Base-by-base conservation (phyloP, 2,113 vertebrate species). In the Eretmochelys imbricata region DNA sequence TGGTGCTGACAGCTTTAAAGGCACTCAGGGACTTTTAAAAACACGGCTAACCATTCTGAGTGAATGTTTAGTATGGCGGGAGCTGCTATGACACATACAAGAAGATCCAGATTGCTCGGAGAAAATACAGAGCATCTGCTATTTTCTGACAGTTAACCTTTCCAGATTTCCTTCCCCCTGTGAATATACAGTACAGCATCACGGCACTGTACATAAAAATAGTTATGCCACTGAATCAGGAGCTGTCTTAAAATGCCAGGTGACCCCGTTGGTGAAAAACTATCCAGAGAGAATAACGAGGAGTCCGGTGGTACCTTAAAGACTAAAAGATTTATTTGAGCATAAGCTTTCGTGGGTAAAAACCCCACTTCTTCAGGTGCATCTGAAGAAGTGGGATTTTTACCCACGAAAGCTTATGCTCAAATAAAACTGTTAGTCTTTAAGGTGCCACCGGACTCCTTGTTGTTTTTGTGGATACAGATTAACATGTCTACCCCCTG, bases 1-100 rank as follows among this genome's bases (percentile, higher is more conserved):
- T 22, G 91, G 92, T 95, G 97, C 91, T 96, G 96, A 97, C 96
- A 97, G 96, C 65, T 97, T 97, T 97, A 97, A 97, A 95, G 94
- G 89, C 57, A 0, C 93, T 88, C 5, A 0, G 97, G 96, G 94
- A 89, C 78, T 82, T 89, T 96, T 97, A 80, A 96, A 97, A 93
- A 80, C 54, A 12, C n/a, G 6, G 82, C 89, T 91, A 83, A 86
- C 85, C 82, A 0, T 1, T 86, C 91, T 90, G 91, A 97, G 96
- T 84, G 89, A 92, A 54, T 88, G 25, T 93, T 95, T 92, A 94
- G 84, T 0, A 1, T 87, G n/a, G 89, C 80, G 86, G 88, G 84
- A 90, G 82, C 84, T 0, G 0, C 82, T 88, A 89, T 57, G 2
- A 0, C 0, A 2, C 85, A 6, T 55, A 82, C 9, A 0, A 65